Percentiles rank a stretch among this genome's conserved stretches.
Evolutionary conservation across 1,140 invertebrate genomes (phyloP).

Genomic region (Ostrea denselamellosa): DNA sequence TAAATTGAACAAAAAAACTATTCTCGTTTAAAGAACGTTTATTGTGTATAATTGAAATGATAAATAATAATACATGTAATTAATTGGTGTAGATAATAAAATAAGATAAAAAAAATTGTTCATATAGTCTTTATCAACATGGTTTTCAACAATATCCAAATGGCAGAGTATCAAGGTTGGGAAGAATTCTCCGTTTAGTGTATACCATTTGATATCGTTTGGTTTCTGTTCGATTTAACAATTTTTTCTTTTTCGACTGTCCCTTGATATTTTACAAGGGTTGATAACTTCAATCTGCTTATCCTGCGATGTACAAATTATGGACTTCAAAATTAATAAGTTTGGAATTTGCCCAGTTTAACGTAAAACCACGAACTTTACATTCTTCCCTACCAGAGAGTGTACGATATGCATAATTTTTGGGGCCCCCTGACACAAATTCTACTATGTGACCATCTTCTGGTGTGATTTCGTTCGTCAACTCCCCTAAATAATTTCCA

Average conservation of each 20-base stretch:
- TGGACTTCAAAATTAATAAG: slow-evolving; percentile 50
- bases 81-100: slow-evolving; percentile 8
- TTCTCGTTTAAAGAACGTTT: neutral
- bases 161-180: slow-evolving; percentile 51
- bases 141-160: slow-evolving; percentile 54
- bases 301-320: slow-evolving; percentile 42
- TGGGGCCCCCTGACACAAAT: slow-evolving; percentile 60
- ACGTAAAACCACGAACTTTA: slow-evolving; percentile 58
- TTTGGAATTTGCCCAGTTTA: slow-evolving; percentile 46
- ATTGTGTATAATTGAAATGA: slow-evolving; percentile 32
- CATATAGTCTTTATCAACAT: slow-evolving; percentile 41
- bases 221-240: slow-evolving; percentile 51
- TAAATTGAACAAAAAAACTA: slow-evolving; percentile 37
- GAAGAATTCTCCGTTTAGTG: slow-evolving; percentile 51
- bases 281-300: slow-evolving; percentile 49
- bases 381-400: slow-evolving; percentile 43
- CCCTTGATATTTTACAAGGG: slow-evolving; percentile 53
- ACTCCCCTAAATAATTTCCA: slow-evolving; percentile 43
- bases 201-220: slow-evolving; percentile 55
- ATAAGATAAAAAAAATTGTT: neutral
- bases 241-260: slow-evolving; percentile 52
- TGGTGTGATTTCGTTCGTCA: slow-evolving; percentile 47
- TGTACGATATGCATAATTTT: slow-evolving; percentile 61
- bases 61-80: slow-evolving; percentile 35
- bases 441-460: slow-evolving; percentile 54